Evolutionary conservation across 2,888 invertebrate genomes (phyloP).

Genomic region (Acrocera orbiculus): DNA sequence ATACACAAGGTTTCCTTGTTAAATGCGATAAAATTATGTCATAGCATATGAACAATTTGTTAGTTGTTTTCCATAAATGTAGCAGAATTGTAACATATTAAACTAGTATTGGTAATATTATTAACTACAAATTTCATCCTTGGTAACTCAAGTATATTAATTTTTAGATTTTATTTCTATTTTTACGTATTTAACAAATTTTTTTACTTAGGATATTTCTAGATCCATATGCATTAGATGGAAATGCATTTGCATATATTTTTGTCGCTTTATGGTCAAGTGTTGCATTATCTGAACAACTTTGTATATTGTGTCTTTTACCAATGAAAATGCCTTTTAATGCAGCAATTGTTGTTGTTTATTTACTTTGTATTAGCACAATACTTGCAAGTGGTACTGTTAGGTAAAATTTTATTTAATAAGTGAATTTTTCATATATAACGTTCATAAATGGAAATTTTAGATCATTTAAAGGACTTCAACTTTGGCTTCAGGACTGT

Average conservation of each 20-base stretch:
- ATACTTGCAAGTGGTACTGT: conserved; percentile 60
- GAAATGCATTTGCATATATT: conserved; percentile 42
- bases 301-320: conserved; percentile 64
- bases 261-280: conserved; percentile 65
- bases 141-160: too few species aligned
- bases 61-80: too few species aligned
- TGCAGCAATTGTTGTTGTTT: conserved; percentile 62
- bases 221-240: conserved; percentile 24
- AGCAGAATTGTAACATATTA: too few species aligned
- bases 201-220: conserved; percentile 20
- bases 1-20: too few species aligned
- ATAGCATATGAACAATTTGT: too few species aligned
- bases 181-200: neutral
- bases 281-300: conserved; percentile 70
- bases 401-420: conserved; percentile 34
- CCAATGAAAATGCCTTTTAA: conserved; percentile 60
- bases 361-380: conserved; percentile 52
- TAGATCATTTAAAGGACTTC: conserved; percentile 59
- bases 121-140: too few species aligned
- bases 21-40: too few species aligned
- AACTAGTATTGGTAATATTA: too few species aligned
- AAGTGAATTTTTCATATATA: neutral
- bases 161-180: too few species aligned
- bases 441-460: conserved; percentile 8
- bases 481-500: conserved; percentile 65